A percentile compares a stretch with the other conserved stretches of the same genome.
Conservation (phyloP, 2,888 invertebrate genomes). For the Stegophylla sp. region DNA sequence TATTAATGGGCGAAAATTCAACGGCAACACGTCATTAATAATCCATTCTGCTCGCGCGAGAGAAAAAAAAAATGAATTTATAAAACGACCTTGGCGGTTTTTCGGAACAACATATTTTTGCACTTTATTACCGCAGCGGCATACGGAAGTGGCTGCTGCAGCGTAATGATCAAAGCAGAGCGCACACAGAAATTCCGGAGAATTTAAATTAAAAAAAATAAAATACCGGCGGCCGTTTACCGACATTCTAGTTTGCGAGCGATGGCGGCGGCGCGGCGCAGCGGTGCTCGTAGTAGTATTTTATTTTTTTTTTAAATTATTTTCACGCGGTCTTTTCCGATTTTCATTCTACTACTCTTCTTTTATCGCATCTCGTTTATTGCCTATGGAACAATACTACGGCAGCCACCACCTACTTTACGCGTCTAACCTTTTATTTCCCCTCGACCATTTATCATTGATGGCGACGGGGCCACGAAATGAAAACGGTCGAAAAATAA, state of each 20-base stretch:
- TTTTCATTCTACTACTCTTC: conserved; percentile 1
- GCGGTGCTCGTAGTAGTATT: conserved; percentile 9
- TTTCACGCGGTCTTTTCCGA: conserved; percentile 15
- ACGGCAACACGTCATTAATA: conserved; percentile 43
- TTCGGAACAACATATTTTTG: conserved; percentile 54
- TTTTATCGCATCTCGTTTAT: conserved; percentile 24
- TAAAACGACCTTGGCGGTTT: conserved; percentile 29
- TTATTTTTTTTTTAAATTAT: conserved; percentile 11
- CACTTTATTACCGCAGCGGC: conserved; percentile 48
- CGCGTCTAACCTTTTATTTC: conserved; percentile 30
- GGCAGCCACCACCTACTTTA: conserved; percentile 8
- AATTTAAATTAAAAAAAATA: conserved; percentile 31
- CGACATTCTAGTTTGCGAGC: conserved; percentile 6
- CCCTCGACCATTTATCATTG: conserved; percentile 47
- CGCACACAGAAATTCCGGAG: conserved; percentile 8
- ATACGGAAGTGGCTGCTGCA: conserved; percentile 20
- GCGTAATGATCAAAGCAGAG: conserved; percentile 40
- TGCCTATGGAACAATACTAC: conserved; percentile 35
- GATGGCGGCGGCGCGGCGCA: no score
- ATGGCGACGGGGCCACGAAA: conserved; percentile 36
- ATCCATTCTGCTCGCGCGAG: conserved; percentile 12
- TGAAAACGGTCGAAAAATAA: conserved; percentile 50
- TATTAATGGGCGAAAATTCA: conserved; percentile 44
- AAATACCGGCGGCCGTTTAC: conserved; percentile 9
- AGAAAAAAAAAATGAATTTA: conserved; percentile 21